A percentile compares a stretch with the other conserved stretches of the same genome.
Conservation (phyloP, 1,140 invertebrate genomes). For the Achatina immaculata region DNA sequence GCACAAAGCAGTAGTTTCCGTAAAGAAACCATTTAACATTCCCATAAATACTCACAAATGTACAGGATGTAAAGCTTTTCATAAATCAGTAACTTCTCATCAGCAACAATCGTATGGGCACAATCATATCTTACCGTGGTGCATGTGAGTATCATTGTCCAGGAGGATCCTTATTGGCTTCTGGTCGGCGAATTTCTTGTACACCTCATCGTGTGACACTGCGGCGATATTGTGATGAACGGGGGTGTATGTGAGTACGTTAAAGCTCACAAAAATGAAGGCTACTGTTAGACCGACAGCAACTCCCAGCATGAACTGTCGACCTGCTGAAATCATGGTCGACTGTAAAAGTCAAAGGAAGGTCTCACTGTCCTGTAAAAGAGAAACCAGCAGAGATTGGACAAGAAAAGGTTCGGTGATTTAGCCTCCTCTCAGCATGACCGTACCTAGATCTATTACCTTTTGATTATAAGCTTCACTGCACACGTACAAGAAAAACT, state of each 20-base stretch:
- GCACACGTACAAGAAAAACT: no score
- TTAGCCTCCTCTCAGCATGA: no score
- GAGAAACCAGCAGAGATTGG: no score
- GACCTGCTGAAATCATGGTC: not conserved
- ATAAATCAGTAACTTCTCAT: no score
- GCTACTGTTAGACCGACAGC: not conserved
- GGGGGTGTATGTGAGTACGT: not conserved
- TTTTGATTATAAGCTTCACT: no score
- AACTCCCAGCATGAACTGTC: not conserved
- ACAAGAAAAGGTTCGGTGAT: no score
- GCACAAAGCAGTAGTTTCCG: no score
- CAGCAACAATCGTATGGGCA: not conserved
- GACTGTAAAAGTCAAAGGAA: not conserved
- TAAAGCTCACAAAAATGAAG: not conserved
- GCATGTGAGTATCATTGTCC: not conserved
- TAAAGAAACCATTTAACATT: no score
- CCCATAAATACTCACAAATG: no score
- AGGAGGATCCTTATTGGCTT: not conserved
- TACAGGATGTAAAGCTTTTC: no score
- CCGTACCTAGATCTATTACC: no score
- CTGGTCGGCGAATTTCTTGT: not conserved
- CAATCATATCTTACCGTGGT: not conserved
- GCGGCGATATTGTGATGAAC: not conserved
- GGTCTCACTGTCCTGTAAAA: no score
- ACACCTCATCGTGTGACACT: not conserved